These are phyloP conservation scores for Aptenodytes forsteri DNA, from an alignment of 2,113 vertebrate genomes.

Conservation along the genomic window DNA sequence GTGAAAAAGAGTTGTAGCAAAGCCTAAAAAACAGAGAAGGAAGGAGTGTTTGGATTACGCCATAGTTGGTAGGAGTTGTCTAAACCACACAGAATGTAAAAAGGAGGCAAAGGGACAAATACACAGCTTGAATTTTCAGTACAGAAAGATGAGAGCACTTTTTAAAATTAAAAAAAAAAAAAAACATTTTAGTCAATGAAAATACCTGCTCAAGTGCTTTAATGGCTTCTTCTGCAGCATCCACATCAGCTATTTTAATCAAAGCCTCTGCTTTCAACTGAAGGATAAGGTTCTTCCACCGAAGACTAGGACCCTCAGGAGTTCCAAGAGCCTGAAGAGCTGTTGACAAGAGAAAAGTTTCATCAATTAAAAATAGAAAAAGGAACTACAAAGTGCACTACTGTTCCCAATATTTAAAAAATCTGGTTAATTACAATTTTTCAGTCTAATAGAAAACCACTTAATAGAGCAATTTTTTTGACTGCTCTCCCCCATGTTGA, in stretches of 20 bases:
- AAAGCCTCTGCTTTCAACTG: constrained; percentile 81
- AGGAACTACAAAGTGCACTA: neutral
- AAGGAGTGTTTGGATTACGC: neutral
- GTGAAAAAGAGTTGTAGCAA: neutral
- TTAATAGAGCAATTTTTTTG: neutral
- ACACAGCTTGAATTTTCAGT: neutral
- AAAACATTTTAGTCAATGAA: neutral
- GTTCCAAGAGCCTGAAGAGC: constrained; percentile 65
- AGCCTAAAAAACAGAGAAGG: neutral
- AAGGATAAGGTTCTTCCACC: constrained; percentile 76
- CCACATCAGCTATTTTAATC: constrained; percentile 74
- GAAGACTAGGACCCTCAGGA: neutral
- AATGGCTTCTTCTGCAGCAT: constrained; percentile 83
- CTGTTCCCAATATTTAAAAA: neutral
- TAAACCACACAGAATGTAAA: neutral
- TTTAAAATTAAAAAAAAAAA: neutral
- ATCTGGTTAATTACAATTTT: neutral
- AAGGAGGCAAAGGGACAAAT: neutral
- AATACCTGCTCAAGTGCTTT: constrained; percentile 84
- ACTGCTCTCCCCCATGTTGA: neutral
- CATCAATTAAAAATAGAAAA: neutral
- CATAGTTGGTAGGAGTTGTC: neutral
- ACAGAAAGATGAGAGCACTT: neutral
- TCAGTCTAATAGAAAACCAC: neutral
- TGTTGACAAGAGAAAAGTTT: constrained; percentile 41